Evolutionary conservation across 2,797 vertebrate genomes (phyloP), one percentile per base, ranked within the genome.

Genomic region (Potorous gilbertii): DNA sequence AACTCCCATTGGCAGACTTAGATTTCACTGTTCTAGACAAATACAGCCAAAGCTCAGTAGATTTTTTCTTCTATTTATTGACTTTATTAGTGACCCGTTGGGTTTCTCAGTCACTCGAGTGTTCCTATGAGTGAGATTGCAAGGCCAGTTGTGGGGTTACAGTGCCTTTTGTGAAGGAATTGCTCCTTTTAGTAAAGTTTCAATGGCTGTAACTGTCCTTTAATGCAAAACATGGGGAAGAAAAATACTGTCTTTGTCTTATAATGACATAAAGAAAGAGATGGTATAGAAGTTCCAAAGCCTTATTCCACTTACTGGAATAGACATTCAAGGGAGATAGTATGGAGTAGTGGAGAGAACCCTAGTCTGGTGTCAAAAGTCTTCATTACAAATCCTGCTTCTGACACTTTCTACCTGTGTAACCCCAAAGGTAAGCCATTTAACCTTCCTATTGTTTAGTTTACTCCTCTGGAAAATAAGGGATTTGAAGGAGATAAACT

Each of bases 351-450:
- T 56, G 54, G 55, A 56, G 56, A 46, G 21, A 55, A 55, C 54
- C 54, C 29, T 56, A 9, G 24, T 52, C 89, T 46, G 56, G 34
- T 8, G 24, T 31, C 66, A 31, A 56, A 34, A 46, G 13, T 4
- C 34, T 13, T 93, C 34, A 9, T 0, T 90, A 92, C 92, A 34
- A 93, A 87, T 56, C 12, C n/a, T 54, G 57, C 74, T 95, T 91
- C 81, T 94, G 96, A n/a, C 13, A 94, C 52, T 95, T 74, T 93
- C 46, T 34, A 34, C 29, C 31, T 34, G 31, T 62, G 31, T 16
- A 34, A 34, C 56, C 28, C 56, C 12, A 13, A 13, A 13, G 90
- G 28, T 6, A 90, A 91, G 56, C 52, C 57, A 89, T 59, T 90
- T 46, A 89, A 12, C 54, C 56, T 93, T 89, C 90, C 91, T 10